Percentiles rank a stretch among this genome's conserved stretches.
Conservation (phyloP, 2,888 invertebrate genomes). For the Dryobotodes eremita region DNA sequence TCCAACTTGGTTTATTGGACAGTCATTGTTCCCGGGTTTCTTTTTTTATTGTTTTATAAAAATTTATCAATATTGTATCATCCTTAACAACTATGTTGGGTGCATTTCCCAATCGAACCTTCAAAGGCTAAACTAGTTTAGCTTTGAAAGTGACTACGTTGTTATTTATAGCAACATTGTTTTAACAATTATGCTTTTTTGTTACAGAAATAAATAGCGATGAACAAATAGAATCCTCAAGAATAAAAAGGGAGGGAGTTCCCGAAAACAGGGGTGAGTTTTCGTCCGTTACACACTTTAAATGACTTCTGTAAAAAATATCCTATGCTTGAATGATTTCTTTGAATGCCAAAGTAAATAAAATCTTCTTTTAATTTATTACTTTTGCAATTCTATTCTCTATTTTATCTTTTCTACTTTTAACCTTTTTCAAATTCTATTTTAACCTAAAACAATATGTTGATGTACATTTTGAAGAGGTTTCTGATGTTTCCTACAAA, state of each 20-base stretch:
- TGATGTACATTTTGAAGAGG: constrained; percentile 58
- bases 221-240: constrained; percentile 84
- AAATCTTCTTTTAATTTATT: constrained; percentile 29
- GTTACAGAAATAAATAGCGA: constrained; percentile 86
- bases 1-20: neutral
- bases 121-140: neutral
- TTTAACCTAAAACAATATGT: constrained; percentile 44
- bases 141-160: neutral
- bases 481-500: constrained; percentile 50
- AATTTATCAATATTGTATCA: neutral
- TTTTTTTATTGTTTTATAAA: neutral
- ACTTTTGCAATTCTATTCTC: constrained; percentile 41
- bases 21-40: neutral
- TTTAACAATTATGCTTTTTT: constrained; percentile 63
- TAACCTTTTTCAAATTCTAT: constrained; percentile 56
- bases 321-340: constrained; percentile 72
- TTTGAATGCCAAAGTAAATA: constrained; percentile 56
- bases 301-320: constrained; percentile 67
- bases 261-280: constrained; percentile 89
- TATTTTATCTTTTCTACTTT: constrained; percentile 41
- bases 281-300: constrained; percentile 32
- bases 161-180: neutral
- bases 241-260: constrained; percentile 88
- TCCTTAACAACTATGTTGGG: neutral
- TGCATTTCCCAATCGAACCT: neutral